Evolutionary conservation across 1,140 invertebrate genomes (phyloP).

Genomic region (Drosophila gunungcola): DNA sequence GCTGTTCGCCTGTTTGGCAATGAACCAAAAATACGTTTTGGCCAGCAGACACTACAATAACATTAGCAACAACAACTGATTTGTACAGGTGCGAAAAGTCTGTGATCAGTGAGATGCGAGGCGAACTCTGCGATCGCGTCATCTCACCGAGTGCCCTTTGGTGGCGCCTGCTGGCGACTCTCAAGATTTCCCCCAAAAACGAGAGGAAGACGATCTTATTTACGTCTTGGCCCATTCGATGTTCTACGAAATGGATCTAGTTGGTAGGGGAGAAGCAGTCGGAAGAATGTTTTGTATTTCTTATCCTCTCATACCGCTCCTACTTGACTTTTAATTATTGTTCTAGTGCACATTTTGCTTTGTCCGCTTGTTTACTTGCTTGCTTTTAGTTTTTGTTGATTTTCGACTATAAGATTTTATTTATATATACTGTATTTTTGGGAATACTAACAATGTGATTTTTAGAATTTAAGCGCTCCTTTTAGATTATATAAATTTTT

Average conservation of each 20-base stretch:
- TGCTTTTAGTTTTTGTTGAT: conserved; percentile 5
- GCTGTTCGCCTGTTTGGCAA: conserved; percentile 64
- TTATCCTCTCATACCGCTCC: background rate
- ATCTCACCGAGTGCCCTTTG: conserved; percentile 43
- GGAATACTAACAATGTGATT: background rate
- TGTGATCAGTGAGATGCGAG: conserved; percentile 54
- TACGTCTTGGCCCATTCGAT: conserved; percentile 17
- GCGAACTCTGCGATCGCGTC: conserved; percentile 27
- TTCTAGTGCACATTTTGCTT: conserved; percentile 35
- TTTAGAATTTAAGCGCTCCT: too few species aligned
- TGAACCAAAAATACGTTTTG: conserved; percentile 66
- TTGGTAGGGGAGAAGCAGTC: conserved; percentile 23
- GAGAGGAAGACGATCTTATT: conserved; percentile 16
- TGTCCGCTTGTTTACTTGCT: conserved; percentile 51
- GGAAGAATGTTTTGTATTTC: conserved; percentile 32
- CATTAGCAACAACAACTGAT: conserved; percentile 58
- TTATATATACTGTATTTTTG: conserved; percentile 9
- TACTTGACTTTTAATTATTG: conserved; percentile 35
- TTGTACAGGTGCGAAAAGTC: conserved; percentile 78
- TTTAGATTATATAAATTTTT: background rate
- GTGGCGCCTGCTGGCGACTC: conserved; percentile 42
- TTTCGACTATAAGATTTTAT: conserved; percentile 31
- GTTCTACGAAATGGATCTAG: conserved; percentile 23
- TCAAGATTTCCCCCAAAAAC: conserved; percentile 5
- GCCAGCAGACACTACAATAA: conserved; percentile 33